These are phyloP conservation scores for Ernsta delagoae DNA, from an alignment of 2,888 invertebrate genomes.

Conservation along the genomic window DNA sequence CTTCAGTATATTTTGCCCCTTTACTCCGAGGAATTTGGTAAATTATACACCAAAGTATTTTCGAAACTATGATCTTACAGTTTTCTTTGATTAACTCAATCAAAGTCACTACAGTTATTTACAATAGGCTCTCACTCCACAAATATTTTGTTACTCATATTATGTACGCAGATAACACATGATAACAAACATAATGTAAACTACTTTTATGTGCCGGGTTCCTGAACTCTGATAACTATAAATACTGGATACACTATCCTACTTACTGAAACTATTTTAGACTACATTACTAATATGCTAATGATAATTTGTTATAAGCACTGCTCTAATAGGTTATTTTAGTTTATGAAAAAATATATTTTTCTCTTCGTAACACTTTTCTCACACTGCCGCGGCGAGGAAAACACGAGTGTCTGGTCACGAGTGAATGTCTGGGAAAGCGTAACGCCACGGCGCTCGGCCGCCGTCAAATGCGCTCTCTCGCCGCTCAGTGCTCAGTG, in stretches of 20 bases:
- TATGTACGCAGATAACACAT: conserved; percentile 7
- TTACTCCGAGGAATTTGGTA: conserved; percentile 4
- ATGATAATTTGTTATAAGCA: neutral
- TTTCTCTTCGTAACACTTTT: no score
- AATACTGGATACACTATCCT: neutral
- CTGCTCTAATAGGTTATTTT: no score
- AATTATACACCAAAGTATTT: neutral
- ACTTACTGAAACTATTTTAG: neutral
- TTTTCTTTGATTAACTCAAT: no score
- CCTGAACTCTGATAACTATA: conserved; percentile 8
- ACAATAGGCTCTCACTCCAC: no score
- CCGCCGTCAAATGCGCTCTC: conserved; percentile 65
- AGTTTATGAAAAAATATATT: no score
- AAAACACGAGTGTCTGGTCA: no score
- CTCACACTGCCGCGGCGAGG: no score
- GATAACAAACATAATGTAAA: conserved; percentile 24
- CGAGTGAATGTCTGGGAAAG: conserved; percentile 48
- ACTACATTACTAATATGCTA: neutral
- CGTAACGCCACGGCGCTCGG: conserved; percentile 63
- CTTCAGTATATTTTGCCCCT: conserved; percentile 36
- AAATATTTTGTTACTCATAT: no score
- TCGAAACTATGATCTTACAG: no score
- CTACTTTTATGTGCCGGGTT: conserved; percentile 15
- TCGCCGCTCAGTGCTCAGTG: no score
- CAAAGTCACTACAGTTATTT: no score